phyloP scores from a whole-genome alignment of 2,888 invertebrate species.

The Caenorhabditis sp. region DNA sequence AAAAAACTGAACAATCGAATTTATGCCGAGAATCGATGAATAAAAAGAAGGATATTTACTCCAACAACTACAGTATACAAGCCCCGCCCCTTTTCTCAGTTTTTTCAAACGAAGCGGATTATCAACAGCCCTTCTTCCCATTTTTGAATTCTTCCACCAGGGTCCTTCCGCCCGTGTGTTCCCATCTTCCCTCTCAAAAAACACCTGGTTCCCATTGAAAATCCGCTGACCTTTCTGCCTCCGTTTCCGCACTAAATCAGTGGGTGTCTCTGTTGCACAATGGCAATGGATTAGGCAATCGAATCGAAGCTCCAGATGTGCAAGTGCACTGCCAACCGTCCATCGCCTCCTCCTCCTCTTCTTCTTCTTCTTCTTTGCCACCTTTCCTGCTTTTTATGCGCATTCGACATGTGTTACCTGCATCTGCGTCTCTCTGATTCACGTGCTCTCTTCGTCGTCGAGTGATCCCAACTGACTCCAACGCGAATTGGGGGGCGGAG shows the following conservation, averaged over 20 bases:
- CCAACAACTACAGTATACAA: too few relatives aligned
- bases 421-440: constrained; percentile 17
- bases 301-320: constrained; percentile 54
- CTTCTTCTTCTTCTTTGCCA: constrained; percentile 10
- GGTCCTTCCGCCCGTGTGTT: background rate
- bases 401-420: constrained; percentile 52
- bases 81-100: too few relatives aligned
- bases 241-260: constrained; percentile 2
- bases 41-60: too few relatives aligned
- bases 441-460: constrained; percentile 17
- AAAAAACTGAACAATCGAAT: too few relatives aligned
- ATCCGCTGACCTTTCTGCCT: background rate
- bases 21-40: too few relatives aligned
- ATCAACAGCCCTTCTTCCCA: too few relatives aligned
- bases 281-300: constrained; percentile 23
- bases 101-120: too few relatives aligned
- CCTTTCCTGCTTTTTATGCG: constrained; percentile 56
- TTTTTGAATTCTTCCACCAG: too few relatives aligned
- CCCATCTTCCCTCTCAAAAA: background rate
- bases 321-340: constrained; percentile 9
- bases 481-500: constrained; percentile 16
- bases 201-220: constrained; percentile 38
- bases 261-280: too few relatives aligned
- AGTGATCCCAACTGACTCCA: constrained; percentile 40
- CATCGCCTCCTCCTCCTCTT: background rate